Conservation (phyloP, 2,888 invertebrate species). For the Leucophora obtusa region DNA sequence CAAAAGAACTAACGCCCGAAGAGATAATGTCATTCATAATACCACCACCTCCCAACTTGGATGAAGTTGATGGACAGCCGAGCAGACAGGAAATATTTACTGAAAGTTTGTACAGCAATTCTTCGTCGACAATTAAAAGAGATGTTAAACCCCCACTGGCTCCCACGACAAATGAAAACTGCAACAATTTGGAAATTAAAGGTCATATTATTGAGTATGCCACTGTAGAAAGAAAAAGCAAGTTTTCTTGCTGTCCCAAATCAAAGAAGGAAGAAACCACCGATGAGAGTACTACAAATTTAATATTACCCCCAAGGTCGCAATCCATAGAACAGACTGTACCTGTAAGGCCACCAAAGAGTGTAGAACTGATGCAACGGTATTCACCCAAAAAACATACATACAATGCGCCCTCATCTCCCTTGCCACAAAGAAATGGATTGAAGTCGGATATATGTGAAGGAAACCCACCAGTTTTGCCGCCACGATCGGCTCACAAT, state of each 20-base stretch:
- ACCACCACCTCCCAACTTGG: constrained; percentile 86
- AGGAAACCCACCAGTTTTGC: constrained; percentile 71
- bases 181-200: constrained; percentile 50
- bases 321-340: constrained; percentile 81
- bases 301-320: constrained; percentile 83
- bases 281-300: constrained; percentile 77
- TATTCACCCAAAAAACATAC: constrained; percentile 76
- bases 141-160: constrained; percentile 14
- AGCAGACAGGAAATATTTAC: constrained; percentile 56
- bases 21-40: constrained; percentile 92
- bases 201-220: constrained; percentile 85
- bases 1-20: constrained; percentile 88
- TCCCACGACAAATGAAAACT: constrained; percentile 29
- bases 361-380: constrained; percentile 78
- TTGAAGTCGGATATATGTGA: constrained; percentile 33
- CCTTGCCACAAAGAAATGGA: constrained; percentile 23
- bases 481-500: constrained; percentile 69
- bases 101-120: constrained; percentile 80
- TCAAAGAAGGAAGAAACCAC: constrained; percentile 80
- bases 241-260: constrained; percentile 86
- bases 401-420: constrained; percentile 30
- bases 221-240: constrained; percentile 85
- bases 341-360: constrained; percentile 85
- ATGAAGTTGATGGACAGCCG: constrained; percentile 71
- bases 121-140: constrained; percentile 69